These are phyloP conservation scores for Bradypus variegatus DNA, from an alignment of 2,797 vertebrate species.

Conservation along the genomic window DNA sequence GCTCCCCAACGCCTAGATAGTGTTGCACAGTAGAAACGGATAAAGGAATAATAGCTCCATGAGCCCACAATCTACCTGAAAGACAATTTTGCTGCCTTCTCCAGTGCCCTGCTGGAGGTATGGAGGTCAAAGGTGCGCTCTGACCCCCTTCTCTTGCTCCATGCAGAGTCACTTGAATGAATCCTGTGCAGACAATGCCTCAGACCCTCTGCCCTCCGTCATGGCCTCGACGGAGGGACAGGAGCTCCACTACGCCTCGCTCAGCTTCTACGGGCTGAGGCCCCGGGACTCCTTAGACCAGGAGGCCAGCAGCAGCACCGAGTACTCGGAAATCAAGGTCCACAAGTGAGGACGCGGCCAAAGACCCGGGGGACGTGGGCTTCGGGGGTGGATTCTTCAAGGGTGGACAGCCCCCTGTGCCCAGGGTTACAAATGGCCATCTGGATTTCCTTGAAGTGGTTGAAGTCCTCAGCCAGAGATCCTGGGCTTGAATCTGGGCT, in stretches of 20 bases:
- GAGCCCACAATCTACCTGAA: neutral
- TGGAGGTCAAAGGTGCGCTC: neutral
- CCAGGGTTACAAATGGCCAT: neutral
- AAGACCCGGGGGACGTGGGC: neutral
- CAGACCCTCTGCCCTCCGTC: accelerated
- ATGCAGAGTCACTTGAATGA: neutral
- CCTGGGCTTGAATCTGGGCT: neutral
- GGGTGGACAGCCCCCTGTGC: neutral
- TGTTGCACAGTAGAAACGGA: neutral
- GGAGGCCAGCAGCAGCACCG: neutral
- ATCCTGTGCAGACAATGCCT: neutral
- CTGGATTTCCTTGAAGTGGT: neutral
- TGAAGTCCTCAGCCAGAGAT: neutral
- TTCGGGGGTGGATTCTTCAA: neutral
- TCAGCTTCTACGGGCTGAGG: neutral
- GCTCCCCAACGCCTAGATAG: no score
- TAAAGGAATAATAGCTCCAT: neutral
- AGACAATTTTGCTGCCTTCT: neutral
- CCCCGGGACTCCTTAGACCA: no score
- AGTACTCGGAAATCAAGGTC: conserved; percentile 42
- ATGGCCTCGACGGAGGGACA: accelerated
- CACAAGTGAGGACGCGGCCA: accelerated
- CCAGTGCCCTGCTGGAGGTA: neutral
- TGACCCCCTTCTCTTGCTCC: neutral
- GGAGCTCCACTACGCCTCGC: conserved; percentile 24